phyloP scores from a whole-genome alignment of 92 coral and sea anemone species.

The Umimayanthus kanabou region DNA sequence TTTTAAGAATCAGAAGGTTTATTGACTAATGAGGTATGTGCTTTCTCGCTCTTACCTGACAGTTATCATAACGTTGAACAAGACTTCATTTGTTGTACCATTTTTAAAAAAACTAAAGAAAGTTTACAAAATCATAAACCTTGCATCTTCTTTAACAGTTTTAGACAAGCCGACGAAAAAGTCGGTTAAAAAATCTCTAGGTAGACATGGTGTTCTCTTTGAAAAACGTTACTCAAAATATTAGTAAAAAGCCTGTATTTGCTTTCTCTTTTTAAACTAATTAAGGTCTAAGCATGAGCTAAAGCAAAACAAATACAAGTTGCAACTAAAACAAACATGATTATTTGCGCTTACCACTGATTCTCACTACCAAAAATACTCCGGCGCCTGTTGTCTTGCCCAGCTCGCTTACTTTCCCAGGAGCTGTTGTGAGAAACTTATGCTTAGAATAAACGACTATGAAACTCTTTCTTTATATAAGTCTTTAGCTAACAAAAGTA shows the following conservation, averaged over 20 bases:
- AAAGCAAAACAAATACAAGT: constrained; percentile 16
- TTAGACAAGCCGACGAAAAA: background rate
- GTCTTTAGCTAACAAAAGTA: constrained; percentile 11
- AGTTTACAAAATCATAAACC: background rate
- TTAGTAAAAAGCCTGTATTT: background rate
- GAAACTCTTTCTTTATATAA: constrained; percentile 13
- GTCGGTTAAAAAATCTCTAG: background rate
- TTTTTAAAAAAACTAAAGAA: too few relatives aligned
- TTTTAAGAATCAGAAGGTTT: background rate
- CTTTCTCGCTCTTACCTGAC: background rate
- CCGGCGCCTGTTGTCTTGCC: background rate
- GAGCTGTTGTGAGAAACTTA: background rate
- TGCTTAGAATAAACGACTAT: background rate
- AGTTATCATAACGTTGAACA: background rate
- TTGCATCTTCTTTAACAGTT: background rate
- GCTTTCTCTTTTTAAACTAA: constrained; percentile 27
- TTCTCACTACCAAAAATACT: background rate
- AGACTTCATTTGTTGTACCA: background rate
- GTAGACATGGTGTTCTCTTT: background rate
- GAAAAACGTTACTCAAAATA: background rate
- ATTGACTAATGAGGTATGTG: background rate
- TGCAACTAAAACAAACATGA: constrained; percentile 16
- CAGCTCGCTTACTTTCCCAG: background rate
- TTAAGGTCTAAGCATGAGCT: constrained; percentile 22
- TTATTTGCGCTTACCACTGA: background rate